Conservation (phyloP, 2,797 vertebrate species). For the Psittacula derbiana region DNA sequence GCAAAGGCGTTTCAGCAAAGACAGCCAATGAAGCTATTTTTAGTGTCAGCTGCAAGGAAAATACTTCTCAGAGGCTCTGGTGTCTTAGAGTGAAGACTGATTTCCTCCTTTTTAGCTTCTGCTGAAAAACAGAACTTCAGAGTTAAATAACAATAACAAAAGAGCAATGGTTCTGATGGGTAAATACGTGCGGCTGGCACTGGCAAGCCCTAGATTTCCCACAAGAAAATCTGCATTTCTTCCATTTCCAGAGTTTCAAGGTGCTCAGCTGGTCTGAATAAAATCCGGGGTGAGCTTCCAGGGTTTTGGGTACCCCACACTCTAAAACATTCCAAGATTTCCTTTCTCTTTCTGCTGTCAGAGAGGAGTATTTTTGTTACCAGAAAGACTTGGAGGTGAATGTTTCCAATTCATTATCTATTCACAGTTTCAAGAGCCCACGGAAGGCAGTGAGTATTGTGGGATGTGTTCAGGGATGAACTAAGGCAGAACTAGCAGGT, state of each 20-base stretch:
- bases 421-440: background rate
- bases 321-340: background rate
- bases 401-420: background rate
- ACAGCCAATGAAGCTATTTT: background rate
- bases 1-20: background rate
- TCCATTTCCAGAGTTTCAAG: background rate
- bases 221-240: background rate
- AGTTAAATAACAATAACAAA: background rate
- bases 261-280: background rate
- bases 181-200: accelerated
- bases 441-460: accelerated
- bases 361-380: background rate
- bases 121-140: background rate
- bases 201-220: background rate
- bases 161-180: background rate
- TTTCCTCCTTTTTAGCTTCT: conserved; percentile 21
- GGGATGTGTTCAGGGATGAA: background rate
- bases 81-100: background rate
- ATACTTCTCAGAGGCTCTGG: background rate
- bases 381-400: background rate
- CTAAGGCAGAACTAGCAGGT: background rate
- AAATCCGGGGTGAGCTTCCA: background rate
- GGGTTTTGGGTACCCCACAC: background rate
- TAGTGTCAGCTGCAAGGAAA: background rate
- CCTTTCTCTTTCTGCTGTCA: background rate